Evolutionary conservation across 2,797 vertebrate species (phyloP).

Genomic region (Jordanella pulchra): DNA sequence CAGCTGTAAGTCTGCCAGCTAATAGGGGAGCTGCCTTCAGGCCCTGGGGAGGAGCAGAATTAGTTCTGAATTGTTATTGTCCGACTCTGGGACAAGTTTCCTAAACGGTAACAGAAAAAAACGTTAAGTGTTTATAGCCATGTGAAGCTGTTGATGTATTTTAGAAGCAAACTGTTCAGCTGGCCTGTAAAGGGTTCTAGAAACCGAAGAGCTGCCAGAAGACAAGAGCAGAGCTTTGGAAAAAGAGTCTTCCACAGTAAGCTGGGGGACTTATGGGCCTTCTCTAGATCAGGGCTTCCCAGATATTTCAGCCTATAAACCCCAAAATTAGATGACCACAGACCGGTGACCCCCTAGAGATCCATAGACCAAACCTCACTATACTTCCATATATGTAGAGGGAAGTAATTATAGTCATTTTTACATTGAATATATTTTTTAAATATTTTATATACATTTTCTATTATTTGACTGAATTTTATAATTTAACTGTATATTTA

Average conservation of each 20-base stretch:
- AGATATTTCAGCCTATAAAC: too few species aligned
- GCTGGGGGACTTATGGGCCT: neutral
- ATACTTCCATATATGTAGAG: too few species aligned
- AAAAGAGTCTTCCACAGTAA: neutral
- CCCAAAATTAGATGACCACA: too few species aligned
- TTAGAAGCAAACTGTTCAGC: neutral
- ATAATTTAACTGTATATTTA: too few species aligned
- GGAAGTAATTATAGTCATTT: too few species aligned
- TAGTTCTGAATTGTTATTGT: slow-evolving; percentile 12
- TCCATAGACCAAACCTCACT: too few species aligned
- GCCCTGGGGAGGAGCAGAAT: slow-evolving; percentile 4
- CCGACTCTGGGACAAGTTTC: neutral
- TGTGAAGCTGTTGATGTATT: neutral
- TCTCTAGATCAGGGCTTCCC: too few species aligned
- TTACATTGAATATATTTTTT: too few species aligned
- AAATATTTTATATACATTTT: too few species aligned
- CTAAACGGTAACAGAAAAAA: neutral
- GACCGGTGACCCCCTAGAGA: too few species aligned
- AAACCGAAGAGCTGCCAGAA: neutral
- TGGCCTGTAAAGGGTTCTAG: neutral
- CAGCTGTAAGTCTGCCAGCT: neutral
- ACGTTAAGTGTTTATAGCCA: neutral
- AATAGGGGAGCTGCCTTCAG: neutral
- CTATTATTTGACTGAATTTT: too few species aligned
- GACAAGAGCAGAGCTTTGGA: neutral